phyloP scores from a whole-genome alignment of 2,113 vertebrate species.

The Platichthys flesus region DNA sequence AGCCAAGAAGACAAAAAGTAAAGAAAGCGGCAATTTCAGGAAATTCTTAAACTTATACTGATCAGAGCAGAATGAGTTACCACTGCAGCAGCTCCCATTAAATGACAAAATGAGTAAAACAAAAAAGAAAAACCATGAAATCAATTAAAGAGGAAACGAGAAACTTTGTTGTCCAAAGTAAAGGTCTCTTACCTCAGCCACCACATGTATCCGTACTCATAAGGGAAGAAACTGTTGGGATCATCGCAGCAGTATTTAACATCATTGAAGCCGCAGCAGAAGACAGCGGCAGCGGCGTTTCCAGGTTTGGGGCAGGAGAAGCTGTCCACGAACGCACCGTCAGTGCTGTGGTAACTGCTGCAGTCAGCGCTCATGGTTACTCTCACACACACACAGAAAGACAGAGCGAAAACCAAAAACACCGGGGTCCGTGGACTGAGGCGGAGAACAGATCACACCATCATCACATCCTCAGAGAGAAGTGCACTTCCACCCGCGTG shows the following conservation, averaged over 20 bases:
- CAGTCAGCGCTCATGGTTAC: conserved; percentile 86
- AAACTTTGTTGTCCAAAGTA: neutral
- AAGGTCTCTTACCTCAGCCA: conserved; percentile 89
- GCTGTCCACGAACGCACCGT: conserved; percentile 81
- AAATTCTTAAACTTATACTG: neutral
- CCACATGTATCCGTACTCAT: conserved; percentile 94
- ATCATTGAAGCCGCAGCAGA: conserved; percentile 94
- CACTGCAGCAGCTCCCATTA: neutral
- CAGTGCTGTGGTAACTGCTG: conserved; percentile 86
- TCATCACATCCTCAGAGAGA: neutral
- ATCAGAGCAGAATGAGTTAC: neutral
- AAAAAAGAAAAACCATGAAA: neutral
- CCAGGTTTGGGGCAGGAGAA: conserved; percentile 89
- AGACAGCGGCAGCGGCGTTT: conserved; percentile 82
- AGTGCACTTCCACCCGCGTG: neutral
- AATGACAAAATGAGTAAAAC: neutral
- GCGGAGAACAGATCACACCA: neutral
- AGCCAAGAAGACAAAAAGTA: no score
- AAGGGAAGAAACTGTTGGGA: conserved; percentile 92
- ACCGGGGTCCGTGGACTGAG: neutral
- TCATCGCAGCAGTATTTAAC: conserved; percentile 94
- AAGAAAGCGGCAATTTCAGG: neutral
- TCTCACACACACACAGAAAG: neutral
- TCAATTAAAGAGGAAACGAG: neutral
- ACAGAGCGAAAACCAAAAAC: neutral